These are phyloP conservation scores for Squalus acanthias DNA, from an alignment of 2,797 vertebrate genomes.

Conservation along the genomic window DNA sequence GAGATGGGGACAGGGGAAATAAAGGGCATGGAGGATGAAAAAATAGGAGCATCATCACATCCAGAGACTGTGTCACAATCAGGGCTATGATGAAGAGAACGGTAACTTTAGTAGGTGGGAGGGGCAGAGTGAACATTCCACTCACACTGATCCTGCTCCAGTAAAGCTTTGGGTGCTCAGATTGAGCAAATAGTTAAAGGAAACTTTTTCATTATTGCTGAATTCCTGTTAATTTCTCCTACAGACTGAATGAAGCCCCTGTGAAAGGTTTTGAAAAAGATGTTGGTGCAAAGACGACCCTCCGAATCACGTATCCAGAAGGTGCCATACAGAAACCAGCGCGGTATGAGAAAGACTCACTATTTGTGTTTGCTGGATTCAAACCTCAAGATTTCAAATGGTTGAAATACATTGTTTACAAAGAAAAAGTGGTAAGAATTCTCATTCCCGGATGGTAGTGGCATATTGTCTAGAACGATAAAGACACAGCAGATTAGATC, in stretches of 20 bases:
- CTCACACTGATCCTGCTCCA: neutral
- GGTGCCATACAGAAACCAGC: constrained; percentile 87
- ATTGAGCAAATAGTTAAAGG: neutral
- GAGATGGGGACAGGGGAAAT: neutral
- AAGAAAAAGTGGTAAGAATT: constrained; percentile 85
- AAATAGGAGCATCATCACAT: neutral
- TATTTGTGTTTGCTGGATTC: constrained; percentile 93
- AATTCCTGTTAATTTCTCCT: constrained; percentile 42
- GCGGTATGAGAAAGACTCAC: constrained; percentile 83
- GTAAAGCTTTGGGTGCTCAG: neutral
- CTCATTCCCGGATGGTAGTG: neutral
- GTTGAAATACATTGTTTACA: constrained; percentile 90
- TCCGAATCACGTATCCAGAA: constrained; percentile 96
- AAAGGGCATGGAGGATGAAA: neutral
- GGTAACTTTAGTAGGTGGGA: neutral
- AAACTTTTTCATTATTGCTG: neutral
- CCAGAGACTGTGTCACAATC: neutral
- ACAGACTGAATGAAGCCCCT: constrained; percentile 88
- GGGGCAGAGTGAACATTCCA: neutral
- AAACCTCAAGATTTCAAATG: constrained; percentile 95
- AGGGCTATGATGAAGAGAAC: too few relatives aligned
- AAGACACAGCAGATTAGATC: neutral
- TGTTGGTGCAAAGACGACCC: constrained; percentile 89
- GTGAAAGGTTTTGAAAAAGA: constrained; percentile 81
- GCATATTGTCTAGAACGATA: neutral